Evolutionary conservation across 2,113 vertebrate genomes (phyloP), one percentile per base, ranked within the genome.

Genomic region (Corythaeola cristata): DNA sequence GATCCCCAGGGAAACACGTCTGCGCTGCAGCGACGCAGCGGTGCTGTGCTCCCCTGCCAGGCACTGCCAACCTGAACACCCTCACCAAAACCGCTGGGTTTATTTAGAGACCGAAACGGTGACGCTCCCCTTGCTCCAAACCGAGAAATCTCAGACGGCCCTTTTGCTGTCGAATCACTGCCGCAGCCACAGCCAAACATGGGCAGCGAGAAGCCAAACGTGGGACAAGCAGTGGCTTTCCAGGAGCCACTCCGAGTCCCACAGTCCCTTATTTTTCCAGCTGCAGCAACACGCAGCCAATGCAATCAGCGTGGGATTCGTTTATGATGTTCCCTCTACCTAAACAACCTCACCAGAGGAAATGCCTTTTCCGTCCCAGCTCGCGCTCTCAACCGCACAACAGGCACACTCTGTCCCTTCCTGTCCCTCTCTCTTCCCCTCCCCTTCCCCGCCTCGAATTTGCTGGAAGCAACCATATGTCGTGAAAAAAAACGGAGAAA

Each of bases 381-480:
- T 93, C 74, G 64, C 5, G 16, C n/a, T 79, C 39, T 9, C 16
- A 0, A 5, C 33, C 10, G 5, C 62, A 45, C 50, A 6, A 22
- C 41, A 35, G 22, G 95, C 50, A 93, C 94, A 27, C 52, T 77
- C 73, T 63, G 96, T 92, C 94, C 88, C 47, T 45, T 32, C 0
- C 41, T 13, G 41, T 44, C 41, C 4, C 2, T 32, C 45, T 33
- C 32, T 8, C 58, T 59, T 32, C 30, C 17, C 81, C 26, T 23
- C 21, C 5, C 19, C 37, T 23, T 33, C 60, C 75, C 39, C 1
- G 20, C 63, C 47, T 45, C 22, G 37, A 92, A 88, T 8, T 30
- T 67, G 41, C 80, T 90, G 72, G 90, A 84, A 95, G 32, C 15
- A 33, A 7, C 95, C 89, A 84, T 92, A 87, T 81, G 90, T 59